Evolutionary conservation across 37 sponge, comb jelly and placozoan species (phyloP), one percentile per base, ranked within the genome.

Genomic region (Dysidea cf. avara): DNA sequence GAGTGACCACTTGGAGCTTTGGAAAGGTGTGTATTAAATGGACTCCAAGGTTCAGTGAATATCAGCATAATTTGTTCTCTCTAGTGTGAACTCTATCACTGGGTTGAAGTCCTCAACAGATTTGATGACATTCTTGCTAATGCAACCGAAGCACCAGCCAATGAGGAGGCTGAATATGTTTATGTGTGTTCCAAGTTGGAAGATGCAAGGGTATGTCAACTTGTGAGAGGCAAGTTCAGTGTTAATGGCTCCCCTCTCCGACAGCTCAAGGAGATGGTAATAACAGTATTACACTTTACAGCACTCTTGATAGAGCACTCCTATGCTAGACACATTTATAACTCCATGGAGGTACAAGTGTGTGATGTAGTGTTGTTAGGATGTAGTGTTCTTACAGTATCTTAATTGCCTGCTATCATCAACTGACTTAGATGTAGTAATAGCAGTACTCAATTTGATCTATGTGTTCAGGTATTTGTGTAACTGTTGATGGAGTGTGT

Each of bases 61-160:
- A 50, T 69, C 12, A 7, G 47, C 21, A n/a, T n/a, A n/a, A n/a
- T n/a, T n/a, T n/a, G n/a, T 39, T 39, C 55, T 77, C 28, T 50
- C 1, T 68, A 97, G 98, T 88, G 98, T 79, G 98, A 97, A 62
- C 66, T 97, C 69, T 97, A 94, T 67, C 94, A 97, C 78, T 97
- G 98, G 98, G 77, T 94, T 34, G 94, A 91, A 24, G 91, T 94
- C 17, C 75, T 97, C 78, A 84, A 97, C 80, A 67, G 88, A 36
- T 94, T 97, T 69, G 98, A 97, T 56, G 73, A 30, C 26, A 85
- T 94, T 24, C 81, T 97, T 29, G 80, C 76, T 20, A 40, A 74
- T n/a, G 94, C 80, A 11, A 64, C 91, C 2, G 29, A 40, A 14
- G 46, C 79, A 26, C 55, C 39, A 31, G 66, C 61, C 34, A 56